phyloP scores from a whole-genome alignment of 64 coral and sea anemone species.

The Montipora efflorescens region DNA sequence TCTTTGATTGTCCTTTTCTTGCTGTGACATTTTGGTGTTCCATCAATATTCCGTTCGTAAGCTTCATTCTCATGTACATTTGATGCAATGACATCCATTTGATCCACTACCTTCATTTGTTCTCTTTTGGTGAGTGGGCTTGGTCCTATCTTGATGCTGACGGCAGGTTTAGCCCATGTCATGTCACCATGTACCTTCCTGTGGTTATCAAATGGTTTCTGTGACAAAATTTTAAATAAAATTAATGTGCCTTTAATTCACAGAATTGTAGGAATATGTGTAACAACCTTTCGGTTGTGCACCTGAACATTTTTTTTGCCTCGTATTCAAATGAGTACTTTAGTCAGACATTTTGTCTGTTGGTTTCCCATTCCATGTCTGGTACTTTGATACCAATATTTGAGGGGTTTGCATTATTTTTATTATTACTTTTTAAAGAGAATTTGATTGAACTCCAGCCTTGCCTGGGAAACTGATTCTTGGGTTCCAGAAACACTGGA shows the following conservation, averaged over 20 bases:
- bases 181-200: slow-evolving; percentile 86
- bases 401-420: too few relatives aligned
- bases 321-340: too few relatives aligned
- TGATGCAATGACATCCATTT: not conserved
- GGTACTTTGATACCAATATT: too few relatives aligned
- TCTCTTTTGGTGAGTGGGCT: slow-evolving; percentile 22
- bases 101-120: not conserved
- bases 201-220: slow-evolving; percentile 54
- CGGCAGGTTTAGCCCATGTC: slow-evolving; percentile 77
- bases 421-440: too few relatives aligned
- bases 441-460: too few relatives aligned
- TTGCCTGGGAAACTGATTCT: too few relatives aligned
- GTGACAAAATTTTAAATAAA: not conserved
- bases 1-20: slow-evolving; percentile 65
- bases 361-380: too few relatives aligned
- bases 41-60: not conserved
- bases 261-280: not conserved
- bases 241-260: not conserved
- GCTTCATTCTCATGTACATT: not conserved
- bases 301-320: too few relatives aligned
- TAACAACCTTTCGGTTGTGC: not conserved
- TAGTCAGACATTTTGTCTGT: too few relatives aligned
- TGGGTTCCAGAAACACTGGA: too few relatives aligned
- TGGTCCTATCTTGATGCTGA: slow-evolving; percentile 53
- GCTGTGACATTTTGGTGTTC: slow-evolving; percentile 47